Percentiles rank a stretch among this genome's conserved stretches.
These are phyloP conservation scores for Rhadinocentrus ornatus DNA, from an alignment of 2,797 vertebrate species.

Conservation along the genomic window DNA sequence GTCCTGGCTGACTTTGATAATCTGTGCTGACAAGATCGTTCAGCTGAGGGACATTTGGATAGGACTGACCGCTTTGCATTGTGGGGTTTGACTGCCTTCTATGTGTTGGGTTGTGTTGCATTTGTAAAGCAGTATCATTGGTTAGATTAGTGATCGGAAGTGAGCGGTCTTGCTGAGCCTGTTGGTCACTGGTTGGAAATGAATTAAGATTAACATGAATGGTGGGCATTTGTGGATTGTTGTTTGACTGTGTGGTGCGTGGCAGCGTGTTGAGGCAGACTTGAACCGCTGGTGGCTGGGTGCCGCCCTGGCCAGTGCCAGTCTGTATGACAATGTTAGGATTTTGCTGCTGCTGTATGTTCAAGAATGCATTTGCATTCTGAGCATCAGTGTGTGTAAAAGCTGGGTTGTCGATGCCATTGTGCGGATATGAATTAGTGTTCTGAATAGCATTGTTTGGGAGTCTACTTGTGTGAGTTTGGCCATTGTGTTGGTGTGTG, in stretches of 20 bases:
- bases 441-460: constrained; percentile 57
- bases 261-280: constrained; percentile 76
- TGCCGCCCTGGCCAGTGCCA: constrained; percentile 48
- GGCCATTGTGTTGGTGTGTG: constrained; percentile 55
- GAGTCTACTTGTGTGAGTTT: constrained; percentile 43
- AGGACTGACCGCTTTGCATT: constrained; percentile 34
- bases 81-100: constrained; percentile 33
- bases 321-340: constrained; percentile 79
- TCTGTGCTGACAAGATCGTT: constrained; percentile 10
- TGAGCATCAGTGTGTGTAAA: constrained; percentile 53
- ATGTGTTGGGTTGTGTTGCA: constrained; percentile 24
- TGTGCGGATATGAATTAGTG: constrained; percentile 59
- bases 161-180: constrained; percentile 40
- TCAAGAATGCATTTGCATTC: constrained; percentile 44
- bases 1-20: constrained; percentile 29
- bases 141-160: constrained; percentile 15
- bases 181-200: constrained; percentile 54
- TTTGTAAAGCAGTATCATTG: constrained; percentile 29
- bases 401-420: constrained; percentile 70
- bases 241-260: constrained; percentile 46
- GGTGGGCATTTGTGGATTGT: constrained; percentile 67
- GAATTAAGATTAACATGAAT: constrained; percentile 82
- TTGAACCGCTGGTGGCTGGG: constrained; percentile 66
- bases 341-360: constrained; percentile 64
- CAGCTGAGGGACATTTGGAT: constrained; percentile 15